Base-by-base conservation (phyloP, 2,113 vertebrate genomes). In the Larimichthys polyactis region DNA sequence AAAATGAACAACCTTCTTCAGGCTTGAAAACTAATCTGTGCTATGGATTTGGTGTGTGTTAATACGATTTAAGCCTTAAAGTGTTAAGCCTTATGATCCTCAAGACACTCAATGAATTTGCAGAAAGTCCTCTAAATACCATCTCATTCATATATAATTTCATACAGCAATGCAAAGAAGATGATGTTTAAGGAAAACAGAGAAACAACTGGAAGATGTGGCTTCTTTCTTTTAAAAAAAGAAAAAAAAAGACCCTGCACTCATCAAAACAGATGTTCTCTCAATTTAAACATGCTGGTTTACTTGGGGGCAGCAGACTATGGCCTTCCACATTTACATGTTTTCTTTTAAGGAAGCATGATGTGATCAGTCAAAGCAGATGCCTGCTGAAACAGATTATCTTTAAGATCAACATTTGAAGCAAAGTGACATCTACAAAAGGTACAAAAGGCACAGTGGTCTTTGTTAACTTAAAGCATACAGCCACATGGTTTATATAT, bases 11-110 rank as follows among this genome's bases (percentile, higher is more conserved):
- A 78, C 72, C 62, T 85, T 70, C 15, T 44, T 14, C 29, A 75
- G 82, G 82, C 78, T 84, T 72, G 81, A 83, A 68, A 90, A 88
- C 75, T 89, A 87, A 88, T 90, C 84, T 90, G 71, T 87, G 90
- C 72, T 75, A 78, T 89, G 86, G 87, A 89, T 91, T 90, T 79
- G 75, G 82, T 87, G 65, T 57, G 73, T 81, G 73, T 78, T 89
- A 92, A 93, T 82, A 83, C 66, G 73, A 85, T 90, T 91, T 87
- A 87, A 83, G 71, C 82, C 84, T 81, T 76, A 76, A 88, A 89
- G 84, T 90, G 72, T 75, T 89, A 87, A 91, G 89, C 82, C 82
- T 79, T 69, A 75, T 80, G 78, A 91, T 86, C 78, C 84, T 87
- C 79, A 76, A 88, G 86, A 89, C 84, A 83, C 68, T 90, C 81